Percentiles rank a stretch among this genome's conserved stretches.
Conservation (phyloP, 2,888 invertebrate species). For the Colostygia pectinataria region DNA sequence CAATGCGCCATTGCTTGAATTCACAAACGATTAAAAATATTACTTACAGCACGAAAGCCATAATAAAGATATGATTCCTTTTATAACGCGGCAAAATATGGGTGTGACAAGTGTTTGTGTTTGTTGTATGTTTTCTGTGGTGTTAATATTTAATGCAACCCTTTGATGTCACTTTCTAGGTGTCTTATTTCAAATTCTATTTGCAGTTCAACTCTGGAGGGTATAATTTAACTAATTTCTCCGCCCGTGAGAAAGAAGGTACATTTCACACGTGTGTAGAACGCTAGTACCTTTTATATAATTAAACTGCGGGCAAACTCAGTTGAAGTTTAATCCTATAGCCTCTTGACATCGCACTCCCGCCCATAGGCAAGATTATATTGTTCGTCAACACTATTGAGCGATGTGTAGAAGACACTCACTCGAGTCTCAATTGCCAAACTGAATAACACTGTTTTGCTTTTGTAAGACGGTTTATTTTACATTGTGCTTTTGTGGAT, state of each 20-base stretch:
- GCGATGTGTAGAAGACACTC: conserved; percentile 70
- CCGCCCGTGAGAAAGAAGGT: conserved; percentile 61
- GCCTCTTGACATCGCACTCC: conserved; percentile 81
- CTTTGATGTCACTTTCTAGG: conserved; percentile 57
- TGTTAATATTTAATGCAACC: conserved; percentile 47
- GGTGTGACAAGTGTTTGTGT: conserved; percentile 32
- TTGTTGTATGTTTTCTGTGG: conserved; percentile 38
- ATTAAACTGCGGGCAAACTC: conserved; percentile 80
- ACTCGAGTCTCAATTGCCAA: conserved; percentile 58
- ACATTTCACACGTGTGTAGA: conserved; percentile 59
- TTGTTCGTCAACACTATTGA: conserved; percentile 81
- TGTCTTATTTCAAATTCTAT: conserved; percentile 70
- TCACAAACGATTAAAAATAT: conserved; percentile 50
- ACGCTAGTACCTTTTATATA: conserved; percentile 78
- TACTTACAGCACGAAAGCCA: conserved; percentile 39
- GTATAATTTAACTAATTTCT: conserved; percentile 75
- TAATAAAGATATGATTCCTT: conserved; percentile 41
- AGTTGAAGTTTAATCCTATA: conserved; percentile 82
- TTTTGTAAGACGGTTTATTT: conserved; percentile 58
- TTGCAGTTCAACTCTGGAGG: conserved; percentile 57
- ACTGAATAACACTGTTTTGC: conserved; percentile 62
- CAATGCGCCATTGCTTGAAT: conserved; percentile 59
- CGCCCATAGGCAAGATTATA: conserved; percentile 75
- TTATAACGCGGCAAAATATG: conserved; percentile 32
- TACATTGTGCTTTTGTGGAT: conserved; percentile 47